A percentile compares a stretch with the other conserved stretches of the same genome.
These are phyloP conservation scores for Drosophila lacertosa DNA, from an alignment of 1,140 invertebrate genomes.

Conservation along the genomic window DNA sequence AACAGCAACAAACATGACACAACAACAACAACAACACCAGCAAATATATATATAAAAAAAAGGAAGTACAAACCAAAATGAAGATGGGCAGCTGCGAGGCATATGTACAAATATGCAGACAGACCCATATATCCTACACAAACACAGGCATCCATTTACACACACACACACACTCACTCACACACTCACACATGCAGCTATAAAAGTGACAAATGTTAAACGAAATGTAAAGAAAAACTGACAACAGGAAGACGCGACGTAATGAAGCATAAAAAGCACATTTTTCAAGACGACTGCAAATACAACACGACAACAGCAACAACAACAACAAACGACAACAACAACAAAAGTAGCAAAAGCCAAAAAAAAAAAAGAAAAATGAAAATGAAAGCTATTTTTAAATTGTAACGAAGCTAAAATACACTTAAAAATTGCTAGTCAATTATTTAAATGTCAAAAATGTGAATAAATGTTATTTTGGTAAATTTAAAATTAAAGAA, in stretches of 20 bases:
- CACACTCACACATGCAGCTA: constrained; percentile 60
- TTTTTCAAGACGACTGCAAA: constrained; percentile 74
- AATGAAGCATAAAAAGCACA: constrained; percentile 80
- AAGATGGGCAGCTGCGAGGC: constrained; percentile 76
- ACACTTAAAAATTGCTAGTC: neutral
- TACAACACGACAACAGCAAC: constrained; percentile 32
- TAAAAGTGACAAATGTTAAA: constrained; percentile 83
- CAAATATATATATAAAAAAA: constrained; percentile 11
- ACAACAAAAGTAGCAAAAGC: constrained; percentile 5
- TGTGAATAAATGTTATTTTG: no score
- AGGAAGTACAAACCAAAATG: constrained; percentile 55
- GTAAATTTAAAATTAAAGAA: no score
- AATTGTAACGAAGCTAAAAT: constrained; percentile 9
- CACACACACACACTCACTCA: constrained; percentile 17
- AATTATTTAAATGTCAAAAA: neutral
- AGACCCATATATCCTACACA: constrained; percentile 12
- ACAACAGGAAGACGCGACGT: constrained; percentile 78
- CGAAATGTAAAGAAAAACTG: constrained; percentile 81
- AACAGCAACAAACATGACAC: constrained; percentile 37
- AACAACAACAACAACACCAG: constrained; percentile 35
- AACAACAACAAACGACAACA: constrained; percentile 5
- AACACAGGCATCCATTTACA: constrained; percentile 9
- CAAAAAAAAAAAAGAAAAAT: neutral
- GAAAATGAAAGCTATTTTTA: constrained; percentile 10
- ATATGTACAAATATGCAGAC: constrained; percentile 47